Percentiles rank a stretch among this genome's conserved stretches.
These are phyloP conservation scores for Chloropsis hardwickii DNA, from an alignment of 2,113 vertebrate species.

Conservation along the genomic window DNA sequence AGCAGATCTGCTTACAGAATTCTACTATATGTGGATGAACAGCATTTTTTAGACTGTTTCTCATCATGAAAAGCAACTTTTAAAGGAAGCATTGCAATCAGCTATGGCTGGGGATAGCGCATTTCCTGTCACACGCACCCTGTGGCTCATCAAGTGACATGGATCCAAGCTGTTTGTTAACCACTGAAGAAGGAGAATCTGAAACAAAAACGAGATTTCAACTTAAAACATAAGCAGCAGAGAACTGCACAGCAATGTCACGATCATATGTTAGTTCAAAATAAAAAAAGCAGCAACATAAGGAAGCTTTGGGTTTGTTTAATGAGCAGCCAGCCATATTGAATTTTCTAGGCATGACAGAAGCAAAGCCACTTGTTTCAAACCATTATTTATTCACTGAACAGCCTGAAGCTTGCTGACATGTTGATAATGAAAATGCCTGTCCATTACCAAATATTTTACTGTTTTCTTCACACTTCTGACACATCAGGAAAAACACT, in stretches of 20 bases:
- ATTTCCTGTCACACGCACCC: slow-evolving; percentile 87
- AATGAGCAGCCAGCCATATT: slow-evolving; percentile 60
- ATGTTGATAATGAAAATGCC: not conserved
- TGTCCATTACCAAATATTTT: slow-evolving; percentile 17
- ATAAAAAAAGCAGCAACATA: slow-evolving; percentile 53
- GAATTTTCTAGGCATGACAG: slow-evolving; percentile 32
- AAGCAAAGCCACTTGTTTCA: slow-evolving; percentile 60
- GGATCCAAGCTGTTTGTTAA: slow-evolving; percentile 99
- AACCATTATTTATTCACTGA: slow-evolving; percentile 8
- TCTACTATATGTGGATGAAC: slow-evolving; percentile 39
- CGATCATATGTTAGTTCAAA: slow-evolving; percentile 70
- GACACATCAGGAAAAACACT: not conserved
- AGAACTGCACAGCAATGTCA: slow-evolving; percentile 78
- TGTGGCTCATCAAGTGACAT: slow-evolving; percentile 97
- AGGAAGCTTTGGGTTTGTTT: slow-evolving; percentile 50
- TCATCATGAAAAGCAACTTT: slow-evolving; percentile 48
- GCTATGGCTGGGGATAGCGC: slow-evolving; percentile 68
- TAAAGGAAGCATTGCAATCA: slow-evolving; percentile 56
- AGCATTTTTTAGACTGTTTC: slow-evolving; percentile 50
- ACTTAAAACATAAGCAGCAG: slow-evolving; percentile 83
- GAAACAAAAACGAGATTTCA: slow-evolving; percentile 92
- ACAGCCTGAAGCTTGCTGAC: slow-evolving; percentile 17
- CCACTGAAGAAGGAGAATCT: slow-evolving; percentile 98
- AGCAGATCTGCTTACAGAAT: slow-evolving; percentile 39
- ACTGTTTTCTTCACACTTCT: not conserved